Evolutionary conservation across 2,888 invertebrate genomes (phyloP).

Genomic region (Salpingus planirostris): DNA sequence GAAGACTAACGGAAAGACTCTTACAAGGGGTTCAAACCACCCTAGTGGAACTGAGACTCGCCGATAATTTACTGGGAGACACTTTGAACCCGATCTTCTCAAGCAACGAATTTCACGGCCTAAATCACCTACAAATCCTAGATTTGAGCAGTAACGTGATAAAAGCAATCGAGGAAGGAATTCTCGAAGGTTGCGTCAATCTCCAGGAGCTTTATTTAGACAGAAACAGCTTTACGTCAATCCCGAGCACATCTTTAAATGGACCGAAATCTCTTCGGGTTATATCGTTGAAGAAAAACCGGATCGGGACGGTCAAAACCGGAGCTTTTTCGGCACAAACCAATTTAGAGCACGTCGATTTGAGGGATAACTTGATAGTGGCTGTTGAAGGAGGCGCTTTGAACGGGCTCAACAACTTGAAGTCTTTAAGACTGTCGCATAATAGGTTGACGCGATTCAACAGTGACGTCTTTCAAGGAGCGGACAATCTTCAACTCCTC

Average conservation of each 20-base stretch:
- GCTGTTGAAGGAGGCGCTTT: conserved; percentile 70
- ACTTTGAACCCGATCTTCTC: conserved; percentile 86
- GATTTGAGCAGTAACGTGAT: conserved; percentile 76
- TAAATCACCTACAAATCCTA: conserved; percentile 61
- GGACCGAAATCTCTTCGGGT: conserved; percentile 66
- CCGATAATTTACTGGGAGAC: conserved; percentile 80
- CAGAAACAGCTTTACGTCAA: conserved; percentile 64
- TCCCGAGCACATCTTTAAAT: conserved; percentile 73
- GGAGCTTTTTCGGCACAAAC: conserved; percentile 59
- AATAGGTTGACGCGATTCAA: conserved; percentile 75
- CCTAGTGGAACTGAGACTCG: conserved; percentile 60
- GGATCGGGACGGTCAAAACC: conserved; percentile 60
- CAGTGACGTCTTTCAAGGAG: conserved; percentile 73
- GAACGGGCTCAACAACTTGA: conserved; percentile 55
- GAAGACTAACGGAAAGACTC: conserved; percentile 68
- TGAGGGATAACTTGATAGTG: conserved; percentile 70
- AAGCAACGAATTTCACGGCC: conserved; percentile 71
- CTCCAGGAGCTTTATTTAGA: conserved; percentile 70
- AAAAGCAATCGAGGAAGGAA: conserved; percentile 75
- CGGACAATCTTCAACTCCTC: conserved; percentile 65
- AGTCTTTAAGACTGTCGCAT: conserved; percentile 62
- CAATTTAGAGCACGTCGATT: conserved; percentile 63
- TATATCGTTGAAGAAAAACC: conserved; percentile 68
- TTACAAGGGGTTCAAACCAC: conserved; percentile 58
- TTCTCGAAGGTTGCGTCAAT: conserved; percentile 72